phyloP scores from a whole-genome alignment of 2,797 vertebrate species.

The Allobates femoralis region DNA sequence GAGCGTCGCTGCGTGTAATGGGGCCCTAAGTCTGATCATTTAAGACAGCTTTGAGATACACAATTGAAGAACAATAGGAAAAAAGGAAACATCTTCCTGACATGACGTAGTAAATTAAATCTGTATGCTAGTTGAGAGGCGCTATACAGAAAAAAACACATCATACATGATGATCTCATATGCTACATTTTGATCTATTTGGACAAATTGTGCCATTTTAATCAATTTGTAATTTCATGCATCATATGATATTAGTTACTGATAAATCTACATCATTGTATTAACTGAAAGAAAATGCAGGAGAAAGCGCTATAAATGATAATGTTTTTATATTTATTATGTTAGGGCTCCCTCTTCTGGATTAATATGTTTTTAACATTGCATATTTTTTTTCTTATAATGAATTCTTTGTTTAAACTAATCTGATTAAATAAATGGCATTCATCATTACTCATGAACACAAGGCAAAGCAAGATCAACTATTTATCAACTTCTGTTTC shows the following conservation, averaged over 20 bases:
- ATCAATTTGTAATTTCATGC: background rate
- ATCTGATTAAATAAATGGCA: background rate
- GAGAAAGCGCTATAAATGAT: background rate
- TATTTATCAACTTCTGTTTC: too few species aligned
- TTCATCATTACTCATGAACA: background rate
- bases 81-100: too few species aligned
- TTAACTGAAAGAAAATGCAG: background rate
- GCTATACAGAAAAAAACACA: too few species aligned
- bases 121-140: too few species aligned
- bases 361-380: background rate
- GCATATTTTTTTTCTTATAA: background rate
- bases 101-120: too few species aligned
- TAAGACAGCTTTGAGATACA: too few species aligned
- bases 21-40: too few species aligned
- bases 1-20: too few species aligned
- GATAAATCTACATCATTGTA: background rate
- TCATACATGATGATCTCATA: background rate
- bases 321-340: background rate
- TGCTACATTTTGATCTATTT: background rate
- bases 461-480: background rate
- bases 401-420: background rate
- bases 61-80: too few species aligned
- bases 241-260: background rate
- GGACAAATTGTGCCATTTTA: background rate
- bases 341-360: slow-evolving; percentile 36